Base-by-base conservation (phyloP, 1,140 invertebrate genomes). In the Lasioglossum albipes region DNA sequence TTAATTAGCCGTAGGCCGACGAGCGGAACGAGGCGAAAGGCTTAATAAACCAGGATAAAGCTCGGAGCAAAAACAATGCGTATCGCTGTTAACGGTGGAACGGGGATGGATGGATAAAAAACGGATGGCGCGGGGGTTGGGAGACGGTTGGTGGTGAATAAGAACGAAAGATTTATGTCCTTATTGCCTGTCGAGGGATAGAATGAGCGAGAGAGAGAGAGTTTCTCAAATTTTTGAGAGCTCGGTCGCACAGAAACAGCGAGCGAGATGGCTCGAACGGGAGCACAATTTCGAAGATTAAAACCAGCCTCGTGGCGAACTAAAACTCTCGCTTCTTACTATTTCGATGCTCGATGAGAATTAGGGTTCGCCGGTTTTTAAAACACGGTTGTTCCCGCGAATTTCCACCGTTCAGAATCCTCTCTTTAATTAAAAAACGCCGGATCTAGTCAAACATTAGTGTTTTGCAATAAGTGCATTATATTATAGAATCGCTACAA, bases 271-370 rank as follows among this genome's bases (percentile, higher is more conserved):
- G 73, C 31, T 49, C 57, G 64, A 66, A 65, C 20, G 45, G 45
- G 45, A 22, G 42, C 20, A 45, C 73, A 67, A 75, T 75, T 75
- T 68, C 74, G 65, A 68, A 76, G 36, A 68, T 68, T 57, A 59
- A 75, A 75, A 42, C 45, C n/a, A 10, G 45, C 20, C 52, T 49
- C 20, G n/a, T 7, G 27, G 42, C 2, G 45, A 41, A 67, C 20
- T 45, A 22, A 67, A 75, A 49, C 7, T 42, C 31, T 20, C 45
- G 7, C 62, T 75, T 41, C 31, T 67, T 75, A 18, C 61, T 18
- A 22, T 75, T 20, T 22, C 45, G 22, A 67, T 22, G 20, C 22
- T 18, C 7, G 49, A n/a, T 16, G 5, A 18, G 52, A 20, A 54
- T 20, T 49, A 49, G 45, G 45, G 10, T 49, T 10, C 45, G 45